phyloP scores from a whole-genome alignment of 1,140 invertebrate genomes.

The Dolichoris vasculosae region DNA sequence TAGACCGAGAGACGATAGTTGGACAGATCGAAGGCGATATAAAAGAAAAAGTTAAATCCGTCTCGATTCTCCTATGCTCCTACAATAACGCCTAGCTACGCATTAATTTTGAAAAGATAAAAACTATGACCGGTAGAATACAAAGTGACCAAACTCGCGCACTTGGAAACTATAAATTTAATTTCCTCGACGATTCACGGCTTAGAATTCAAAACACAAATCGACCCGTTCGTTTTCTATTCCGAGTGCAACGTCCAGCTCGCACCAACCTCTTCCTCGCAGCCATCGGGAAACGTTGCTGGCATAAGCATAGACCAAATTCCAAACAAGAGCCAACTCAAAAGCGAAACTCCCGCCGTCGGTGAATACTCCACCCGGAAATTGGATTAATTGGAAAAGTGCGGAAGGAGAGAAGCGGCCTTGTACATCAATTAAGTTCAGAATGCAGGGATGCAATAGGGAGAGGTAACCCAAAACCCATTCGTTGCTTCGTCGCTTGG shows the following conservation, averaged over 20 bases:
- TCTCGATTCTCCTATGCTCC: too few relatives aligned
- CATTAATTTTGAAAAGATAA: background rate
- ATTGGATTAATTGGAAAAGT: constrained; percentile 48
- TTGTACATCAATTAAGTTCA: constrained; percentile 37
- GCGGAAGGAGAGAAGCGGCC: background rate
- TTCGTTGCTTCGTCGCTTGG: too few relatives aligned
- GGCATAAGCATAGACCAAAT: constrained; percentile 38
- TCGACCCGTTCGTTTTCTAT: constrained; percentile 36
- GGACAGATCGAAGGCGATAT: too few relatives aligned
- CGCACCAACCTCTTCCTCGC: background rate
- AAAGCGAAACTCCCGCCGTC: constrained; percentile 14
- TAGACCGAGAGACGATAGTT: too few relatives aligned
- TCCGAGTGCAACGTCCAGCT: background rate
- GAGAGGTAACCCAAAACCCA: too few relatives aligned
- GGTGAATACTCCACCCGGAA: constrained; percentile 21
- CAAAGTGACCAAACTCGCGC: background rate
- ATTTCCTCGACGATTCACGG: constrained; percentile 34
- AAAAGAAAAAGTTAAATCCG: too few relatives aligned
- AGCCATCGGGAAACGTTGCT: background rate
- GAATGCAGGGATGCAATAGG: background rate
- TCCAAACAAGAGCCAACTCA: constrained; percentile 35
- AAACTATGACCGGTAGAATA: background rate
- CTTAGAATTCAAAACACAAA: constrained; percentile 38
- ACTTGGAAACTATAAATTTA: constrained; percentile 27
- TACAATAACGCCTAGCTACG: too few relatives aligned